A percentile compares a stretch with the other conserved stretches of the same genome.
phyloP scores from a whole-genome alignment of 2,888 invertebrate genomes.

The Peribatodes rhomboidaria region DNA sequence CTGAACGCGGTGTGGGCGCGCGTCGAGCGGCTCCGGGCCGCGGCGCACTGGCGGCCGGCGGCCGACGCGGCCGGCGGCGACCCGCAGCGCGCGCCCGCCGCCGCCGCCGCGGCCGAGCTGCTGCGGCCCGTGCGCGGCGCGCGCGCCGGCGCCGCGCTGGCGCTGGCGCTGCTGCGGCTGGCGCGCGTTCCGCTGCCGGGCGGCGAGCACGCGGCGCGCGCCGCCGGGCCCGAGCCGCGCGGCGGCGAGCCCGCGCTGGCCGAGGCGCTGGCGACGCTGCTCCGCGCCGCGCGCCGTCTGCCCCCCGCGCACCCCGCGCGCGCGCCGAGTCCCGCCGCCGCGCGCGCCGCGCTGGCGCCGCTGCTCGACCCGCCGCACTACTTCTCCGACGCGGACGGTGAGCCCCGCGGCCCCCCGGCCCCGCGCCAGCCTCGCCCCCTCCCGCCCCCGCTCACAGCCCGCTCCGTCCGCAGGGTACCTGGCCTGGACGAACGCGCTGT shows the following conservation, averaged over 20 bases:
- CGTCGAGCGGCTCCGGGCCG: slow-evolving; percentile 90
- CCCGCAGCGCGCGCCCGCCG: slow-evolving; percentile 88
- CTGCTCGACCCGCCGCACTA: slow-evolving; percentile 72
- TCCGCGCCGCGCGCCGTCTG: slow-evolving; percentile 55
- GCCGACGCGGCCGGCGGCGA: slow-evolving; percentile 83
- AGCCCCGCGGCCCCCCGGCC: slow-evolving; percentile 5
- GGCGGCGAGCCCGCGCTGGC: slow-evolving; percentile 48
- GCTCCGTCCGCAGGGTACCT: slow-evolving; percentile 59
- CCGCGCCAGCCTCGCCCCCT: neutral
- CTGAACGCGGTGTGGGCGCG: slow-evolving; percentile 91
- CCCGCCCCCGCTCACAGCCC: neutral
- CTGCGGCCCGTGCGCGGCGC: slow-evolving; percentile 88
- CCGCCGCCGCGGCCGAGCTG: slow-evolving; percentile 89
- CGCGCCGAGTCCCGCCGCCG: slow-evolving; percentile 33
- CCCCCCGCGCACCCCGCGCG: slow-evolving; percentile 53
- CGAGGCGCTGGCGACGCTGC: slow-evolving; percentile 52
- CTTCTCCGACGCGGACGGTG: slow-evolving; percentile 62
- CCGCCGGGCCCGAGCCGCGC: slow-evolving; percentile 41
- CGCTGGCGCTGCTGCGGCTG: slow-evolving; percentile 85
- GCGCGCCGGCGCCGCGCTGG: slow-evolving; percentile 83
- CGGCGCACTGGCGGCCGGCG: slow-evolving; percentile 90
- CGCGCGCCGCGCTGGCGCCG: slow-evolving; percentile 51
- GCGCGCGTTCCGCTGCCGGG: slow-evolving; percentile 61
- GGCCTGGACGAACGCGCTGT: slow-evolving; percentile 62
- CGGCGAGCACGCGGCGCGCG: slow-evolving; percentile 48